Conservation (phyloP, 2,888 invertebrate genomes). For the Salticus scenicus region DNA sequence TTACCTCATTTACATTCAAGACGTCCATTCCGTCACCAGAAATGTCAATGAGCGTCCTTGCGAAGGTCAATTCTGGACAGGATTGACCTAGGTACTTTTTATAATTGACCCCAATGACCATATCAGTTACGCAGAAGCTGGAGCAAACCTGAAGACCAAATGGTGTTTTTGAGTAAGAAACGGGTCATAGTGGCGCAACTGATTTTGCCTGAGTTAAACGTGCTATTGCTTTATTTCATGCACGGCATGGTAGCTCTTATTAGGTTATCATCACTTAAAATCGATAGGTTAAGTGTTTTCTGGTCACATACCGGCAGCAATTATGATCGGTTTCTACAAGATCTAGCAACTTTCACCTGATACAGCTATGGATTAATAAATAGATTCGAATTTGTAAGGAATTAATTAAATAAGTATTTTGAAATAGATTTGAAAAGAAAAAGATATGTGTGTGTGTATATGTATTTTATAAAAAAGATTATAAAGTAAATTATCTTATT, state of each 20-base stretch:
- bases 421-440: no score
- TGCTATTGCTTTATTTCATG: neutral
- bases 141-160: conserved; percentile 2
- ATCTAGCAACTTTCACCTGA: neutral
- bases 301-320: conserved; percentile 40
- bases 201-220: conserved; percentile 27
- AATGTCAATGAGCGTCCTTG: conserved; percentile 30
- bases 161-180: conserved; percentile 28
- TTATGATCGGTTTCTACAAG: conserved; percentile 20
- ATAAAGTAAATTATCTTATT: no score
- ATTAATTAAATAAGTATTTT: no score
- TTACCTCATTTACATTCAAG: neutral
- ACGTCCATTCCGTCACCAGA: neutral
- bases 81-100: conserved; percentile 5
- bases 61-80: conserved; percentile 29
- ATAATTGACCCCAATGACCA: conserved; percentile 49
- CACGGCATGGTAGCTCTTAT: conserved; percentile 23
- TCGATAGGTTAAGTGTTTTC: conserved; percentile 53
- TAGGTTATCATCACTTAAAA: conserved; percentile 49
- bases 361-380: neutral
- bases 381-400: no score
- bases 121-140: conserved; percentile 27
- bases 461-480: no score
- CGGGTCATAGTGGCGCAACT: conserved; percentile 55
- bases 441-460: no score